Percentiles rank a stretch among this genome's conserved stretches.
These are phyloP conservation scores for Menidia menidia DNA, from an alignment of 2,797 vertebrate genomes.

Conservation along the genomic window DNA sequence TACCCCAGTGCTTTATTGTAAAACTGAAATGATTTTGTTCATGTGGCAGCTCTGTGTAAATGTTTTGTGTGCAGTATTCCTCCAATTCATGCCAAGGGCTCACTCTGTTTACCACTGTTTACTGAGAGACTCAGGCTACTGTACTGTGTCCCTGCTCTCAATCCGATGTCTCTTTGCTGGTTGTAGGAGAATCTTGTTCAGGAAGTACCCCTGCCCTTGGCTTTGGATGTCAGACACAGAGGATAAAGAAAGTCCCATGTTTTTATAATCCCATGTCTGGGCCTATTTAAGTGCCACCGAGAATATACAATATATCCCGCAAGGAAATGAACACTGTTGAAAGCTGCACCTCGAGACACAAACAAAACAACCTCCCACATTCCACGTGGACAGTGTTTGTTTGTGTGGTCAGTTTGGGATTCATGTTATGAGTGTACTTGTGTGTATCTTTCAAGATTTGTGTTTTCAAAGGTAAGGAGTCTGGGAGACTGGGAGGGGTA, in stretches of 20 bases:
- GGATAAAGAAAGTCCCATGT: slow-evolving; percentile 3
- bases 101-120: slow-evolving; percentile 79
- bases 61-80: slow-evolving; percentile 71
- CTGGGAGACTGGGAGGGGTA: slow-evolving; percentile 37
- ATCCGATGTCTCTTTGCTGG: slow-evolving; percentile 44
- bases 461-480: slow-evolving; percentile 62
- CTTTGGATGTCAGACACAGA: background rate
- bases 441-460: slow-evolving; percentile 57
- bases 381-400: slow-evolving; percentile 63
- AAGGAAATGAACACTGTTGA: slow-evolving; percentile 18
- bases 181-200: slow-evolving; percentile 18
- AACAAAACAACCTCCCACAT: slow-evolving; percentile 52
- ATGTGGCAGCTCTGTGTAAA: slow-evolving; percentile 78
- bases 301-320: slow-evolving; percentile 4
- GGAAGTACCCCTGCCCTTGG: slow-evolving; percentile 9
- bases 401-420: slow-evolving; percentile 53
- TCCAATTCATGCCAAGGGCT: slow-evolving; percentile 63
- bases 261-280: slow-evolving; percentile 8
- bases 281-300: background rate
- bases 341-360: slow-evolving; percentile 54
- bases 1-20: slow-evolving; percentile 68
- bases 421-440: slow-evolving; percentile 21
- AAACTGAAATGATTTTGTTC: slow-evolving; percentile 77
- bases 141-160: slow-evolving; percentile 63
- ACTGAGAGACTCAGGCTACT: slow-evolving; percentile 73